Evolutionary conservation across 1,140 invertebrate species (phyloP).

Genomic region (Trichogramma pretiosum): DNA sequence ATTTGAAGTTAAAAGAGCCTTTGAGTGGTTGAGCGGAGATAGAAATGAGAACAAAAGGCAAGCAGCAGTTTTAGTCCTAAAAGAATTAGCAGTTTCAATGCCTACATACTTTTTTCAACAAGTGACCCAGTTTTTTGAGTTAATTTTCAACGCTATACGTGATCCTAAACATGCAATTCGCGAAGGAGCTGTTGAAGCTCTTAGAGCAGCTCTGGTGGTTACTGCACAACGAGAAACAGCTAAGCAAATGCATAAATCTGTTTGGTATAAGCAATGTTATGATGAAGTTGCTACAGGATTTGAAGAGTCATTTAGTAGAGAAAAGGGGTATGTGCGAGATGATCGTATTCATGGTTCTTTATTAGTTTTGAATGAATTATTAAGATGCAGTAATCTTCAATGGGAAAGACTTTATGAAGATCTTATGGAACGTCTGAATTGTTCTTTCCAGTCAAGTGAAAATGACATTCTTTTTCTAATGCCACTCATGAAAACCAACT

Average conservation of each 20-base stretch:
- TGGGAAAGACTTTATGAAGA: slow-evolving; percentile 76
- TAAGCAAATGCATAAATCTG: slow-evolving; percentile 80
- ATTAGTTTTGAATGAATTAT: slow-evolving; percentile 87
- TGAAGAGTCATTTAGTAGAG: slow-evolving; percentile 59
- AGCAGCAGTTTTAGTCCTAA: slow-evolving; percentile 83
- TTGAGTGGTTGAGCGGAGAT: slow-evolving; percentile 86
- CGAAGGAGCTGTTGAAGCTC: slow-evolving; percentile 84
- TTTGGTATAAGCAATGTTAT: slow-evolving; percentile 88
- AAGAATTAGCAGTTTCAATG: slow-evolving; percentile 89
- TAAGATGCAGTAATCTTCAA: slow-evolving; percentile 82
- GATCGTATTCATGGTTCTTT: slow-evolving; percentile 89
- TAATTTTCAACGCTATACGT: slow-evolving; percentile 85
- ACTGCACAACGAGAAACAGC: slow-evolving; percentile 84
- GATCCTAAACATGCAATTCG: slow-evolving; percentile 89
- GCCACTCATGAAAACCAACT: slow-evolving; percentile 49
- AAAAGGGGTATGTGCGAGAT: slow-evolving; percentile 74
- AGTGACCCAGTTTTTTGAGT: slow-evolving; percentile 91
- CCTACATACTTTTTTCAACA: slow-evolving; percentile 98
- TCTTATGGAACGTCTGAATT: slow-evolving; percentile 51
- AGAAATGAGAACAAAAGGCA: slow-evolving; percentile 82
- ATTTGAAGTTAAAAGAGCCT: slow-evolving; percentile 89
- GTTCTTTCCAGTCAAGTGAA: slow-evolving; percentile 41
- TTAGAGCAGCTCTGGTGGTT: slow-evolving; percentile 86
- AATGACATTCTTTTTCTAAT: slow-evolving; percentile 54
- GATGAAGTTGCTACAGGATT: slow-evolving; percentile 79